These are phyloP conservation scores for Fundulus diaphanus DNA, from an alignment of 2,797 vertebrate genomes.

Conservation along the genomic window DNA sequence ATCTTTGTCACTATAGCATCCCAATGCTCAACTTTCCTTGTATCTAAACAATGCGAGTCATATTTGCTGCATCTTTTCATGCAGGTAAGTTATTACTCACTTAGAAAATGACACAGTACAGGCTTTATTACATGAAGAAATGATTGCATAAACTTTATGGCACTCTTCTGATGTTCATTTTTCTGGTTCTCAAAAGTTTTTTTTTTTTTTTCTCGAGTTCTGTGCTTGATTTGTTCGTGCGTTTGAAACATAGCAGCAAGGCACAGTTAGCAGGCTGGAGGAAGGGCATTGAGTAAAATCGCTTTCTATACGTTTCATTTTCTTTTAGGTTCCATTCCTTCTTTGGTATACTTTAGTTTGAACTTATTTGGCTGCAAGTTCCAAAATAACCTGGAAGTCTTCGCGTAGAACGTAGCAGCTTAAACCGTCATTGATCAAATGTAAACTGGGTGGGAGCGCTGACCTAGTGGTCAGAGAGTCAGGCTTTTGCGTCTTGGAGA, in stretches of 20 bases:
- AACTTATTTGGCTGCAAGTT: not conserved
- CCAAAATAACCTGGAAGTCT: not conserved
- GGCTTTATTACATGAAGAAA: not conserved
- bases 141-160: conserved; percentile 59
- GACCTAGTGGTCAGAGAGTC: too few species aligned
- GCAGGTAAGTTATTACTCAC: conserved; percentile 10
- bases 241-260: not conserved
- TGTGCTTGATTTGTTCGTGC: not conserved
- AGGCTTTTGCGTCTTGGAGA: too few species aligned
- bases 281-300: not conserved
- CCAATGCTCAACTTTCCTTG: conserved; percentile 7
- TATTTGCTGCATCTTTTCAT: conserved; percentile 31
- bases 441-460: too few species aligned
- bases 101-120: not conserved
- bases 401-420: not conserved
- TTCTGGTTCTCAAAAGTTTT: not conserved
- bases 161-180: not conserved
- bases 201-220: not conserved
- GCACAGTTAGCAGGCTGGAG: not conserved
- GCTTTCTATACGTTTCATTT: not conserved
- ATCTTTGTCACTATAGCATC: conserved; percentile 18
- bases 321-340: not conserved
- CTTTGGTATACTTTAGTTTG: not conserved
- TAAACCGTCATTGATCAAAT: not conserved
- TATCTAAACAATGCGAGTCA: conserved; percentile 33